Base-by-base conservation (phyloP, 53 echinoderm and acorn worm species). In the Echinometra lucunter region DNA sequence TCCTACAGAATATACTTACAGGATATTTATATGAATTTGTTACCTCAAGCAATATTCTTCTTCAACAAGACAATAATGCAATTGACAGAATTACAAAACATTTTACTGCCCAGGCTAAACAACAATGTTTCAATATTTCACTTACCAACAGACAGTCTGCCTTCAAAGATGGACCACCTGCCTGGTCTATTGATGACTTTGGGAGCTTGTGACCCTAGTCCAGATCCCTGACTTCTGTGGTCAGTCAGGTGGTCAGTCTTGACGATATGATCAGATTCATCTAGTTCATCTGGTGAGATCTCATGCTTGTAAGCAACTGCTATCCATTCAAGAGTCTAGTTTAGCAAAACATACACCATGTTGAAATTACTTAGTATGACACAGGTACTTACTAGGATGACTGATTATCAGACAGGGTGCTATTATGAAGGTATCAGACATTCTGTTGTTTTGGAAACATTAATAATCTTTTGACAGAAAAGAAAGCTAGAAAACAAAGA, bases 241-340 rank as follows among this genome's bases (percentile, higher is more conserved):
- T 93, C 93, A 56, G 34, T 57, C 6, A 57, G 11, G 47, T 81
- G 81, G 85, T 94, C 94, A 58, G 27, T 63, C 42, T 66, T 58
- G 92, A 10, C 18, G 34, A 49, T 10, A 23, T 16, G n/a, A 1
- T 94, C 93, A 38, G 80, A 30, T 11, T 78, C 58, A 38, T 94
- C 94, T 27, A 94, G 12, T 44, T 83, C 85, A 94, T 94, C 94
- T 55, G 94, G 94, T 66, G 94, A 94, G 66, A 94, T 94, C 2
- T 94, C 95, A 89, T 99, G 98, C 67, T 98, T 97, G 93, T 96
- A 95, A 25, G 96, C 95, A 5, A 97, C 96, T 45, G 99, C 95
- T 17, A 98, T 63, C 97, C 98, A 99, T 93, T 99, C 98, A 27
- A 99, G 90, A 23, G 95, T 93, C 99, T 99, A 67, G 67, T 60